phyloP scores from a whole-genome alignment of 1,140 invertebrate species.

The Piezodorus guildinii region DNA sequence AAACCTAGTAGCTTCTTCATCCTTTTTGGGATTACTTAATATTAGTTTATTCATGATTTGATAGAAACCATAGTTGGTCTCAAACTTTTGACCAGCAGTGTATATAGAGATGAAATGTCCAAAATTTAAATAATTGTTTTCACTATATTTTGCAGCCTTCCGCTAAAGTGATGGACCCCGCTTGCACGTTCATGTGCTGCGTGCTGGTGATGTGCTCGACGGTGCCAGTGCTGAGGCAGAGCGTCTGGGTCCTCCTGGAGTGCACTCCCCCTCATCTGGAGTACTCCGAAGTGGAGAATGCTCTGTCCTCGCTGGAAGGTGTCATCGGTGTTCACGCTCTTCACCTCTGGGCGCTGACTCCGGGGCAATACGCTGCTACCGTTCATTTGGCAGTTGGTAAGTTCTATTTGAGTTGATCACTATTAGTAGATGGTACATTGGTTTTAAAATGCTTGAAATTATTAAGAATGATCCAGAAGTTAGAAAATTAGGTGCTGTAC shows the following conservation, averaged over 20 bases:
- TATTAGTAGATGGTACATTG: too few relatives aligned
- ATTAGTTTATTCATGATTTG: too few relatives aligned
- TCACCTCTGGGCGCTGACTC: conserved; percentile 68
- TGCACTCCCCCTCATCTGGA: conserved; percentile 52
- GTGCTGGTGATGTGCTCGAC: conserved; percentile 72
- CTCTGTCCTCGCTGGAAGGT: conserved; percentile 47
- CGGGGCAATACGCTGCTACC: conserved; percentile 53
- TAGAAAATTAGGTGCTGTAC: too few relatives aligned
- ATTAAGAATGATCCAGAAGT: too few relatives aligned
- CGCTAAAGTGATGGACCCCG: conserved; percentile 70
- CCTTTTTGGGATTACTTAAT: too few relatives aligned
- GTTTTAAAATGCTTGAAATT: too few relatives aligned
- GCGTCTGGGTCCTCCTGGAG: conserved; percentile 65
- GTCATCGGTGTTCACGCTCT: conserved; percentile 67
- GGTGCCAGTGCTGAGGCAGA: conserved; percentile 58
- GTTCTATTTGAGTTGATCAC: conserved; percentile 22
- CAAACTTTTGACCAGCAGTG: too few relatives aligned
- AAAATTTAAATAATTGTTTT: too few relatives aligned
- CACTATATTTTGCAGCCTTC: conserved; percentile 42
- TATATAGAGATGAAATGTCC: too few relatives aligned
- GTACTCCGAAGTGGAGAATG: conserved; percentile 38
- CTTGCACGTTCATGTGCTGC: conserved; percentile 82
- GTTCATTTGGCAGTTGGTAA: conserved; percentile 65
- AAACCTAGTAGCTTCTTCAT: too few relatives aligned
- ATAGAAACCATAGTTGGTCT: too few relatives aligned